These are phyloP conservation scores for Ormia ochracea DNA, from an alignment of 2,888 invertebrate genomes.

Conservation along the genomic window DNA sequence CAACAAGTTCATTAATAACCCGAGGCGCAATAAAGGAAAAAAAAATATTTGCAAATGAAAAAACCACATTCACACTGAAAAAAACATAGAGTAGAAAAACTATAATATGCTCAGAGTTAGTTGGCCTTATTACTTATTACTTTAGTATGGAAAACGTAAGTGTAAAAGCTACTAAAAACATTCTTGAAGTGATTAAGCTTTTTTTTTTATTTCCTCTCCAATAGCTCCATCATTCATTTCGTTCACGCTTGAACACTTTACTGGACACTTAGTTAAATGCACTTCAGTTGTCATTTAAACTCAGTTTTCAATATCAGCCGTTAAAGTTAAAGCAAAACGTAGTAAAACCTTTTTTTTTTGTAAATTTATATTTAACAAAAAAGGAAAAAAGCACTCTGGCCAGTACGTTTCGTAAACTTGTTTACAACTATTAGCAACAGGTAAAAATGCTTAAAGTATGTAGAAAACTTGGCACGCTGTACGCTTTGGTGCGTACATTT, in stretches of 20 bases:
- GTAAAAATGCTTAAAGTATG: slow-evolving; percentile 26
- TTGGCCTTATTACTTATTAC: neutral
- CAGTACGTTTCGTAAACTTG: slow-evolving; percentile 29
- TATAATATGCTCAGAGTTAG: neutral
- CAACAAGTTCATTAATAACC: slow-evolving; percentile 59
- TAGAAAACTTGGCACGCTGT: slow-evolving; percentile 39
- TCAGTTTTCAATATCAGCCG: neutral
- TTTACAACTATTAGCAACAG: slow-evolving; percentile 32
- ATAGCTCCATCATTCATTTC: neutral
- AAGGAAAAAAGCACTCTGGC: neutral
- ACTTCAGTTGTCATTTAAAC: slow-evolving; percentile 17
- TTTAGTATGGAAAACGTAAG: neutral
- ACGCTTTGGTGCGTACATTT: slow-evolving; percentile 16
- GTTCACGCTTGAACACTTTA: neutral
- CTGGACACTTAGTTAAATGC: neutral
- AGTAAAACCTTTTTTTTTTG: slow-evolving; percentile 19
- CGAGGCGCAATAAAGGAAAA: slow-evolving; percentile 30
- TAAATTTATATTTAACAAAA: neutral
- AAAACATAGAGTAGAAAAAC: neutral
- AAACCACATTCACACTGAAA: neutral
- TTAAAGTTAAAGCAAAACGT: neutral
- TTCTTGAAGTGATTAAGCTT: neutral
- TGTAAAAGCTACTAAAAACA: neutral
- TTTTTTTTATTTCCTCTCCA: neutral
- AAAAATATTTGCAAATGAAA: neutral